Base-by-base conservation (phyloP, 2,888 invertebrate genomes). In the Globia sparganii region DNA sequence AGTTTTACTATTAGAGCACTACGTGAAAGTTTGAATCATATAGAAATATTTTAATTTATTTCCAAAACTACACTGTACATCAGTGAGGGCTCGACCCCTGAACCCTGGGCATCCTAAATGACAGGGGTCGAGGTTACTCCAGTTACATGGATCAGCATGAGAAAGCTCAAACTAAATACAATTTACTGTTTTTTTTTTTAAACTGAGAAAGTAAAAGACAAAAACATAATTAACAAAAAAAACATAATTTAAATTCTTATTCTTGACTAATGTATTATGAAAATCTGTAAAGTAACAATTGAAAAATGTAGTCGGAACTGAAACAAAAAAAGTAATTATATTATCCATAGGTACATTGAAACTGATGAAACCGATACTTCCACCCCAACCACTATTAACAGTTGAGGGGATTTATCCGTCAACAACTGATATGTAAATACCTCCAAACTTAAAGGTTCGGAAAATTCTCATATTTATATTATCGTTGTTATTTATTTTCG, bases 401-500 rank as follows among this genome's bases (percentile, higher is more conserved):
- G 90, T 88, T 88, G 90, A 91, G 87, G 92, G 95, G 95, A 95
- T 96, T 94, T 94, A 85, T 90, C 91, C 93, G 95, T 95, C 96
- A 95, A 94, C 94, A 93, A 94, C 93, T 95, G 96, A 96, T 94
- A 96, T 94, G 96, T 95, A 96, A 96, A 96, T 96, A 92, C 96
- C 93, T 85, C 86, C 89, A 87, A 94, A 94, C 93, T 93, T 94
- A 92, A 91, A 94, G 94, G 93, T 94, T 94, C 90, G 91, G 93
- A 92, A 94, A 94, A 95, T 93, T 91, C 91, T 95, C 94, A 94
- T 94, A 95, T 95, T 94, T 94, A 95, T 95, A 95, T 93, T 94
- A 95, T 94, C 91, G 94, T 92, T 93, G 94, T 95, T 96, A 96
- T 96, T 96, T 96, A 96, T 96, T 96, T 96, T 95, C 94, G 94